phyloP scores from a whole-genome alignment of 1,140 invertebrate species.

The Hyphantria cunea region DNA sequence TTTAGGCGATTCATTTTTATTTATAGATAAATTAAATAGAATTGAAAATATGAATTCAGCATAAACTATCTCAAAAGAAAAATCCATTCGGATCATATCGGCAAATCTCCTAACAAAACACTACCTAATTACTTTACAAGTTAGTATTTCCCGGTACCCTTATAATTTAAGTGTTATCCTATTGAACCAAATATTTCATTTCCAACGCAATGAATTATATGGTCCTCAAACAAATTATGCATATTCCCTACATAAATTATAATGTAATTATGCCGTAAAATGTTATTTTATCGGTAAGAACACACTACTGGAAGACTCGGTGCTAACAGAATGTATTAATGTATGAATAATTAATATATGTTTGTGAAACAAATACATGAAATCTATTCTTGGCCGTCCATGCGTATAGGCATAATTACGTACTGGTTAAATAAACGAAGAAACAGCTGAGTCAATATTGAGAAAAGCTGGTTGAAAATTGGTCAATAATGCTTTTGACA shows the following conservation, averaged over 20 bases:
- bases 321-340: slow-evolving; percentile 24
- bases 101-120: too few relatives aligned
- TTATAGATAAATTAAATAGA: too few relatives aligned
- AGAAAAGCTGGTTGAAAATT: background rate
- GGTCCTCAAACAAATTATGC: slow-evolving; percentile 18
- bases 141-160: too few relatives aligned
- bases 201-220: too few relatives aligned
- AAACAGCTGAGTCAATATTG: background rate
- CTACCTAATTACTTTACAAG: too few relatives aligned
- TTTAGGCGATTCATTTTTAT: too few relatives aligned
- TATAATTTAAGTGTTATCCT: too few relatives aligned
- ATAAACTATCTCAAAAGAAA: too few relatives aligned
- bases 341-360: slow-evolving; percentile 35
- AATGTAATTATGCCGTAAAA: slow-evolving; percentile 30
- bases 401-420: background rate
- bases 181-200: too few relatives aligned
- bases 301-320: slow-evolving; percentile 30
- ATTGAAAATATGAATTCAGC: too few relatives aligned
- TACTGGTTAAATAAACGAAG: background rate
- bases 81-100: too few relatives aligned
- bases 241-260: slow-evolving; percentile 49
- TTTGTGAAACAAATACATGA: slow-evolving; percentile 26
- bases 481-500: background rate
- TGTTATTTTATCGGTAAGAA: slow-evolving; percentile 42
- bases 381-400: background rate